Base-by-base conservation (phyloP, 2,113 vertebrate genomes). In the Oryzias javanicus region DNA sequence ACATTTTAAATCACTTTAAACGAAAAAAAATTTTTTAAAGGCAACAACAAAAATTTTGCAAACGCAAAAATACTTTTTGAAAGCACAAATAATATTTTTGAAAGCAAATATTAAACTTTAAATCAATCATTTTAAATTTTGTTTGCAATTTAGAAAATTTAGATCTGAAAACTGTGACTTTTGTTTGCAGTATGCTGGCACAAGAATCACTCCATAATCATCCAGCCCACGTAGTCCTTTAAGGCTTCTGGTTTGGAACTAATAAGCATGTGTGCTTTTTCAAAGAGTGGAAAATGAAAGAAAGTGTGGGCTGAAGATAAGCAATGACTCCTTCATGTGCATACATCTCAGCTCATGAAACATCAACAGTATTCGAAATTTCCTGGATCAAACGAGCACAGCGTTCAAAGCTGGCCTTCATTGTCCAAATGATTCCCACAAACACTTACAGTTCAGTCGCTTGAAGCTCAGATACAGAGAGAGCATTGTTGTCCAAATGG, bases 221-320 rank as follows among this genome's bases (percentile, higher is more conserved):
- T 78, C 63, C 75, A 67, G 73, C 81, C 82, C 79, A 85, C 84
- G 75, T 75, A 79, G 79, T 87, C 78, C 72, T 82, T 63, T 82
- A 80, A 80, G 74, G 64, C 67, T 76, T 84, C 65, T 78, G 74
- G 80, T 84, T 86, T 72, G 76, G 75, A 82, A 70, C 73, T 86
- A 89, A 88, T 87, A 86, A 87, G 79, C 64, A 78, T 69, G 70
- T 73, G 70, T 72, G 74, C 55, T 68, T 72, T 81, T 74, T 85
- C 83, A 82, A 78, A 88, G 64, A 54, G 67, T 79, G 74, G 67
- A 45, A 75, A 81, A 82, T 80, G 82, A 64, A 81, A 76, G 74
- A 58, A 76, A 56, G 67, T 73, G 81, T 81, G 74, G 77, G 73
- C 67, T 44, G 56, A 60, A 70, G 66, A 70, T 77, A 74, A 82